Base-by-base conservation (phyloP, 2,888 invertebrate species). In the Nemoura dubitans region DNA sequence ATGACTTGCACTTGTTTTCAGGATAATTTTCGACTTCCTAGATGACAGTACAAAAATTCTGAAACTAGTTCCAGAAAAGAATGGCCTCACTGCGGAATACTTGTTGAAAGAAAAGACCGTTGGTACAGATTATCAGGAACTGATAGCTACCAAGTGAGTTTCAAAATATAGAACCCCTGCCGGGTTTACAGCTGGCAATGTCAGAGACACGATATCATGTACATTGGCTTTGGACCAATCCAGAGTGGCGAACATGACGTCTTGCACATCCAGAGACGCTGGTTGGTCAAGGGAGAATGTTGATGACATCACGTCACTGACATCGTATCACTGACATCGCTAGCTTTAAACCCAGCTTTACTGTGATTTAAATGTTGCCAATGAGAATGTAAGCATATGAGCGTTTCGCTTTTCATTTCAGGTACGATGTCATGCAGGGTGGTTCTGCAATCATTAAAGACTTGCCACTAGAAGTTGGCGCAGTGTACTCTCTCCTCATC, bases 401-500 rank as follows among this genome's bases (percentile, higher is more conserved):
- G 21, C 21, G 5, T 16, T 76, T 26, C 82, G 83, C 81, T 43
- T 6, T 85, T 7, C n/a, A n/a, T 85, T 10, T 3, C 87, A 87
- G 87, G 5, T 87, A 87, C n/a, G 14, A 76, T 16, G 76, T 87
- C 10, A 36, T 26, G 77, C 3, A 85, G 0, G 83, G 82, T 26
- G 86, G 42, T 16, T 16, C 14, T 16, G n/a, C 0, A 1, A 10
- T 88, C 16, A 59, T 16, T 29, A 59, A 86, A 29, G 30, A 28
- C 5, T 80, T 88, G 29, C 87, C 88, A 0, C 87, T 95, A 0
- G 91, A 92, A 89, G 90, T 93, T 3, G 96, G 96, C 0, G 96
- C 95, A 21, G 94, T 95, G 21, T 96, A 95, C 89, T 94, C 94
- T 0, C 89, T 94, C 14, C 91, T 94, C 89, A 90, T 93, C 87